Conservation (phyloP, 2,113 vertebrate genomes). For the Oryctolagus cuniculus region mOryCun1.1 NC_091444.1:3954001-3954500, state of each 20-base stretch:
- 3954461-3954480: not conserved
- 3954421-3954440: not conserved
- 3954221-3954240: not conserved
- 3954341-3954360: not conserved
- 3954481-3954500: not conserved
- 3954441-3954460: not conserved
- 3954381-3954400: not conserved
- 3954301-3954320: not conserved
- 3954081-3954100: not conserved
- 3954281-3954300: not conserved
- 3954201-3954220: conserved; percentile 30
- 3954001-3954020: not conserved
- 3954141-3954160: conserved; percentile 18
- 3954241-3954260: too few relatives aligned
- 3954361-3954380: not conserved
- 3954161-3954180: not conserved
- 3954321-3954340: not conserved
- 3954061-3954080: not conserved
- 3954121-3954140: conserved; percentile 26
- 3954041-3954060: not conserved
- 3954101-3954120: not conserved
- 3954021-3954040: not conserved
- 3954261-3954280: too few relatives aligned
- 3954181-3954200: not conserved
- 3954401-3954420: not conserved